phyloP scores from a whole-genome alignment of 1,140 invertebrate species.

The Drosophila bipectinata region DNA sequence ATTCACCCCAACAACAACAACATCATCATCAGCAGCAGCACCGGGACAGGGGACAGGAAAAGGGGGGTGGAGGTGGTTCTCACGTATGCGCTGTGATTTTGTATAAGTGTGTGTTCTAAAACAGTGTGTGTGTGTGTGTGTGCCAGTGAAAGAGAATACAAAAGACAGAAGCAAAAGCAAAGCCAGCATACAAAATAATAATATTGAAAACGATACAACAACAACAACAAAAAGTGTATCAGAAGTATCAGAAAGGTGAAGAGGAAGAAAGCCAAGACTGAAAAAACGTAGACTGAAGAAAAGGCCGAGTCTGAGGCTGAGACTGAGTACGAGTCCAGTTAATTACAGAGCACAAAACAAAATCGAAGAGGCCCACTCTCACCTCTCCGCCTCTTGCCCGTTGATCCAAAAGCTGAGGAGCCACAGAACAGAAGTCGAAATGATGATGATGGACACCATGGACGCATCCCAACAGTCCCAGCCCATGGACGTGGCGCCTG shows the following conservation, averaged over 20 bases:
- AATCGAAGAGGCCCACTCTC: slow-evolving; percentile 44
- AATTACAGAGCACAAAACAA: slow-evolving; percentile 74
- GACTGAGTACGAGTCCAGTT: slow-evolving; percentile 61
- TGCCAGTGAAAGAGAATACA: slow-evolving; percentile 53
- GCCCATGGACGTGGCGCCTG: slow-evolving; percentile 74
- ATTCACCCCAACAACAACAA: slow-evolving; percentile 79
- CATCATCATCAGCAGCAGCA: slow-evolving; percentile 12
- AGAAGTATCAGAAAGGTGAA: slow-evolving; percentile 35
- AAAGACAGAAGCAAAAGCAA: slow-evolving; percentile 51
- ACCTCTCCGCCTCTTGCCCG: slow-evolving; percentile 15
- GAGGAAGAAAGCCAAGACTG: slow-evolving; percentile 33
- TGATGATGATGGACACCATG: slow-evolving; percentile 83
- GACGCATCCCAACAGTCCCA: slow-evolving; percentile 49
- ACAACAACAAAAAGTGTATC: slow-evolving; percentile 6
- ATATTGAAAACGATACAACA: slow-evolving; percentile 77
- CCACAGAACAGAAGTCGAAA: slow-evolving; percentile 43
- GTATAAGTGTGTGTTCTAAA: slow-evolving; percentile 17
- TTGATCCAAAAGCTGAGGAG: slow-evolving; percentile 28
- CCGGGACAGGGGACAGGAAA: slow-evolving; percentile 1
- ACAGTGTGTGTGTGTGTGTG: slow-evolving; percentile 18
- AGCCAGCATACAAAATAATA: slow-evolving; percentile 71
- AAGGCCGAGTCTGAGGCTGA: slow-evolving; percentile 19
- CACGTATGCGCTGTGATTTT: slow-evolving; percentile 71
- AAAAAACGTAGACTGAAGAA: slow-evolving; percentile 32
- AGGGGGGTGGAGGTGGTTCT: slow-evolving; percentile 56